Conservation (phyloP, 2,888 invertebrate species). For the Himalopsyche kuldschensis region DNA sequence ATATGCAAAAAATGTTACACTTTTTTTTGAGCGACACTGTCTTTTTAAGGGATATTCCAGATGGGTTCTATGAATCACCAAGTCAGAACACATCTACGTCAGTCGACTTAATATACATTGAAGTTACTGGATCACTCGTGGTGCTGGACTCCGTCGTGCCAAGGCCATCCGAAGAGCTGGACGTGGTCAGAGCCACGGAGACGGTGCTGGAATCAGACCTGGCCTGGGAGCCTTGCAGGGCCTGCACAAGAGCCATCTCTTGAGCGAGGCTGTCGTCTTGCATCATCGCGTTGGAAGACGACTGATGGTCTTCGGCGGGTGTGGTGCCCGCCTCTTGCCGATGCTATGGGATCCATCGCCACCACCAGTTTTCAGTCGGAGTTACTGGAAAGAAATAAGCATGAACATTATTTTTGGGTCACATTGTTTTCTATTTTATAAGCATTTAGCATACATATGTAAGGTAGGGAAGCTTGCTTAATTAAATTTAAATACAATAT, state of each 20-base stretch:
- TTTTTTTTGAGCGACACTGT: not conserved
- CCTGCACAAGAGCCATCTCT: not conserved
- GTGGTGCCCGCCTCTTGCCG: slow-evolving; percentile 55
- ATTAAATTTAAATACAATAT: no score
- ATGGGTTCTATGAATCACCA: not conserved
- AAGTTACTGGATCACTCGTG: slow-evolving; percentile 36
- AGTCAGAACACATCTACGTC: not conserved
- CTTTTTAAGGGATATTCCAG: not conserved
- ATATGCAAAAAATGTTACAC: not conserved
- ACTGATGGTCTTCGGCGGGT: slow-evolving; percentile 44
- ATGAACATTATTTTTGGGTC: not conserved
- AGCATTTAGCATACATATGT: not conserved
- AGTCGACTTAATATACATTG: slow-evolving; percentile 29
- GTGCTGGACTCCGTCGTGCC: slow-evolving; percentile 35
- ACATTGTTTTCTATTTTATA: not conserved
- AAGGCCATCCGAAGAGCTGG: slow-evolving; percentile 36
- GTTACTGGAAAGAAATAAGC: slow-evolving; percentile 53
- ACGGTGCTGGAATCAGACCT: slow-evolving; percentile 31
- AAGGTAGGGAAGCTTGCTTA: not conserved
- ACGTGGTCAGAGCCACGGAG: slow-evolving; percentile 32
- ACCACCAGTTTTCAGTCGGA: slow-evolving; percentile 63
- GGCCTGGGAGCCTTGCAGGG: slow-evolving; percentile 21
- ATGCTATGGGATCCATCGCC: slow-evolving; percentile 62
- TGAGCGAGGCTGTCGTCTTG: slow-evolving; percentile 8
- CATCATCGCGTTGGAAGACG: slow-evolving; percentile 44